Conservation (phyloP, 2,113 vertebrate species). For the Trichomycterus rosablanca region DNA sequence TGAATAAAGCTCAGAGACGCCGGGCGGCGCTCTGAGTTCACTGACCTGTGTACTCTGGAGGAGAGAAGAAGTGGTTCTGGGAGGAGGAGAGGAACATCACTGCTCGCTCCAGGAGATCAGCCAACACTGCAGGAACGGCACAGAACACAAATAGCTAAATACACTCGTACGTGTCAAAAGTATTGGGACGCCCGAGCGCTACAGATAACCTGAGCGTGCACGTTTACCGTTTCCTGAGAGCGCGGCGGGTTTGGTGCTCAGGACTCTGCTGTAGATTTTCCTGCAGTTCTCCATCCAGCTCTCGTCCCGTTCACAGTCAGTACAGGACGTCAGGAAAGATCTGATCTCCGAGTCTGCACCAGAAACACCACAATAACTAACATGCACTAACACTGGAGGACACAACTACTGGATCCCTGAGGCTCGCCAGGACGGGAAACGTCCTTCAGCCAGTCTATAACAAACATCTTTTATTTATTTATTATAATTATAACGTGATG, state of each 20-base stretch:
- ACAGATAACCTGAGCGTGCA: no score
- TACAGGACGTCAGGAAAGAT: constrained; percentile 65
- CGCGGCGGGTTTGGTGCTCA: constrained; percentile 66
- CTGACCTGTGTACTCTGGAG: constrained; percentile 75
- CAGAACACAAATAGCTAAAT: no score
- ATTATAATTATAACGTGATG: no score
- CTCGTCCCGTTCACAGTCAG: constrained; percentile 56
- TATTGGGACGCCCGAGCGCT: no score
- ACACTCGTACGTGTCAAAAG: no score
- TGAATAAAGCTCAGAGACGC: neutral
- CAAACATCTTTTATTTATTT: no score
- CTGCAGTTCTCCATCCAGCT: constrained; percentile 75
- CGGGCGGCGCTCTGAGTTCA: no score
- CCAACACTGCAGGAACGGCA: constrained; percentile 67
- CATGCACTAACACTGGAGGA: no score
- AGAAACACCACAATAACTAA: neutral
- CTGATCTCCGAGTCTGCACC: constrained; percentile 73
- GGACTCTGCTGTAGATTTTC: constrained; percentile 71
- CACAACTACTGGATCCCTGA: no score
- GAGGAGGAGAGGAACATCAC: constrained; percentile 74
- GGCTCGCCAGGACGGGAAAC: no score
- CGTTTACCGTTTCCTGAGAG: constrained; percentile 73
- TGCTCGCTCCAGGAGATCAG: constrained; percentile 80
- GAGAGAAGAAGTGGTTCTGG: constrained; percentile 73
- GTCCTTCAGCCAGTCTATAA: no score